Evolutionary conservation across 2,797 vertebrate genomes (phyloP), one percentile per base, ranked within the genome.

Genomic region (Esox lucius): DNA sequence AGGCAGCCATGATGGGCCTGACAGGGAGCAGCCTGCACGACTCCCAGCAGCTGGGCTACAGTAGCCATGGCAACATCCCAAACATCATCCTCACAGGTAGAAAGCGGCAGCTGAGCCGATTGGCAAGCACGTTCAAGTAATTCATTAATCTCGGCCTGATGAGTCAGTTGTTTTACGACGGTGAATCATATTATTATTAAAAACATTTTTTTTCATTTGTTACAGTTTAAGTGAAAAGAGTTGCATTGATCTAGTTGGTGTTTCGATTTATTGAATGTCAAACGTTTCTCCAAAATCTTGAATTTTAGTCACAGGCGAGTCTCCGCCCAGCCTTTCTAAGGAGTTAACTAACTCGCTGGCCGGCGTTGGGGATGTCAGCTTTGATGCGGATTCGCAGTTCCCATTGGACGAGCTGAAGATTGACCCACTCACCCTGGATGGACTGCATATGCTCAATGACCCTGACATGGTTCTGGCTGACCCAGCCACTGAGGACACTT

Each of bases 381-480:
- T 99, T 8, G 97, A 99, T 51, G 87, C 97, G 0, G 98, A 99
- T 95, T 97, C 95, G 87, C 97, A 98, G 85, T 99, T 99, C 87
- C 98, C 98, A 2, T 89, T 99, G 93, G 97, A 99, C 0, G 98
- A 99, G 93, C 94, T 99, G 80, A 99, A 98, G 95, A 99, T 99
- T 31, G 98, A 99, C 91, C 98, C 98, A 13, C 93, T 99, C 80
- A 99, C 98, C 79, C 84, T 99, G 87, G 97, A 99, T 24, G 98
- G 98, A 89, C 94, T 99, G 79, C 98, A 99, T 94, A 99, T 95
- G 94, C 96, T 99, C 79, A 99, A 99, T 0, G 98, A 98, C 92
- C 98, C 98, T 0, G 97, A 99, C 93, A 98, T 99, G 96, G 97
- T 99, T 88, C 95, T 99, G 46, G 86, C 98, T 0, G 98, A 98